Evolutionary conservation across 1,140 invertebrate genomes (phyloP), one percentile per base, ranked within the genome.

Genomic region (Drosophila repletoides): DNA sequence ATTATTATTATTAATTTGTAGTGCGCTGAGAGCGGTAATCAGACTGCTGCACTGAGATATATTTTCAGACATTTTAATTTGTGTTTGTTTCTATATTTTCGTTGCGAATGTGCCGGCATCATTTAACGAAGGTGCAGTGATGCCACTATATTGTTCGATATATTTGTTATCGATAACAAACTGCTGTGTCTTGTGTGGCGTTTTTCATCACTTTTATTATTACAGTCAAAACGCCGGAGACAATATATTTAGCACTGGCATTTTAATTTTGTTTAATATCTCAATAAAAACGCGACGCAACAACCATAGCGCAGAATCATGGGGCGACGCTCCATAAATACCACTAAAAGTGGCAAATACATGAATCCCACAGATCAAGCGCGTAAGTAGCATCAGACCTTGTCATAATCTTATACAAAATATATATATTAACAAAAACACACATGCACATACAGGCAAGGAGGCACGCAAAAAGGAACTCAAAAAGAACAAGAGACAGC

Each of bases 321-420:
- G 97, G 97, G 97, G 46, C 94, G 97, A 64, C 93, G 98, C 74
- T 98, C 97, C 38, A 98, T 98, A 75, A 99, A 98, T 92, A 98
- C 97, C 94, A 99, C 98, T 21, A 99, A 99, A 93, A 98, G 97
- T 98, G 98, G 98, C 89, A 99, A 99, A 94, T 99, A 98, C 84
- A 99, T 99, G 97, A 99, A 99, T 92, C 98, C 98, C 15, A 99
- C 98, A 3, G 98, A 99, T 92, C 98, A 99, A 95, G 98, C 97
- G 53, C 92, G 97, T 97, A 95, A 96, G 96, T 96, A 90, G 9
- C 7, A 36, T 9, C n/a, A 28, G n/a, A n/a, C n/a, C n/a, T n/a
- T n/a, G n/a, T n/a, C n/a, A n/a, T n/a, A n/a, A n/a, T n/a, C n/a
- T n/a, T n/a, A n/a, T n/a, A n/a, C n/a, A n/a, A n/a, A n/a, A n/a